Percentiles rank a stretch among this genome's conserved stretches.
Evolutionary conservation across 1,140 invertebrate species (phyloP).

Genomic region (Papilio polyxenes): DNA sequence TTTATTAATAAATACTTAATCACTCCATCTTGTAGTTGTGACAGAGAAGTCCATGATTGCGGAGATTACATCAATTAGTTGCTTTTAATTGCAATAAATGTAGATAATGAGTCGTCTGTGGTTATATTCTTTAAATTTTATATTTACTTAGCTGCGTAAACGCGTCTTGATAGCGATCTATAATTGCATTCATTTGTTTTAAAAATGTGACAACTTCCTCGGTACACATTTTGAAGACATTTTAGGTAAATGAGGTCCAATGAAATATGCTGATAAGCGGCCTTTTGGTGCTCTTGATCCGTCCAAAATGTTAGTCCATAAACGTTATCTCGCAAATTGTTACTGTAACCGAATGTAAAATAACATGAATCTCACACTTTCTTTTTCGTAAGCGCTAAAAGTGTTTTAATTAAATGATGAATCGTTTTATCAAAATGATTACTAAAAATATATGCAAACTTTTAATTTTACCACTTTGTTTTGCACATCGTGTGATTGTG

Average conservation of each 20-base stretch:
- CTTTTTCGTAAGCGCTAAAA: slow-evolving; percentile 25
- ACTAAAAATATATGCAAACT: not conserved
- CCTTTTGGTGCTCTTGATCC: slow-evolving; percentile 29
- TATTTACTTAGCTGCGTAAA: slow-evolving; percentile 9
- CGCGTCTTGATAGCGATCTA: slow-evolving; percentile 33
- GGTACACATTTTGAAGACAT: slow-evolving; percentile 39
- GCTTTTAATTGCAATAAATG: slow-evolving; percentile 18
- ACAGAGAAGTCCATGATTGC: slow-evolving; percentile 7
- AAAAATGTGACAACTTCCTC: slow-evolving; percentile 33
- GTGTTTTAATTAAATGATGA: not conserved
- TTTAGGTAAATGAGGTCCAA: slow-evolving; percentile 41
- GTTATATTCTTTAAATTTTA: slow-evolving; percentile 14
- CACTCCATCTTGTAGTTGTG: slow-evolving; percentile 19
- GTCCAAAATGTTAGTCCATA: slow-evolving; percentile 32
- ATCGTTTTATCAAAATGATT: slow-evolving; percentile 9
- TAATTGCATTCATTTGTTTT: slow-evolving; percentile 34
- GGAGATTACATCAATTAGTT: slow-evolving; percentile 32
- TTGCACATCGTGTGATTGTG: too few species aligned
- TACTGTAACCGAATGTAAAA: slow-evolving; percentile 59
- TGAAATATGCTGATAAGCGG: slow-evolving; percentile 39
- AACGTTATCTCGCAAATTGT: slow-evolving; percentile 53
- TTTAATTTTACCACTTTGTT: too few species aligned
- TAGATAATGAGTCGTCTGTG: slow-evolving; percentile 16
- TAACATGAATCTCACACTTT: slow-evolving; percentile 41
- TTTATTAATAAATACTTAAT: not conserved